Conservation (phyloP, 2,888 invertebrate species). For the Agonopterix subpropinquella region DNA sequence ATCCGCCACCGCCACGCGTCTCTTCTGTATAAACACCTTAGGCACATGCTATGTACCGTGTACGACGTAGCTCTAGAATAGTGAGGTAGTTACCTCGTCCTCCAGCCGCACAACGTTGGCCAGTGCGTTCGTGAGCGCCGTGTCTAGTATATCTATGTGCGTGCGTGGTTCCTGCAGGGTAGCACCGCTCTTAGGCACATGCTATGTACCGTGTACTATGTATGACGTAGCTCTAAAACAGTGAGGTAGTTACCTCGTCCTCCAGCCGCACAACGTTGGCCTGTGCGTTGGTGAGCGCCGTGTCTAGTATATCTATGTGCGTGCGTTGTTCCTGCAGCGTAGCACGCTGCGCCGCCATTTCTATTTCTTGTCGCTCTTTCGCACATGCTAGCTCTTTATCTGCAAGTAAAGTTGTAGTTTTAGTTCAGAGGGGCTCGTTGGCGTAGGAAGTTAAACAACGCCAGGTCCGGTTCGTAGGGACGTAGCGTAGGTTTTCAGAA, state of each 20-base stretch:
- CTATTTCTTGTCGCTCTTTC: slow-evolving; percentile 95
- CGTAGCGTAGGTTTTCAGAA: too few species aligned
- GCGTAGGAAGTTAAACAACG: too few species aligned
- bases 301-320: slow-evolving; percentile 94
- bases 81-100: slow-evolving; percentile 80
- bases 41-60: too few species aligned
- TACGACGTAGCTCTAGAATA: too few species aligned
- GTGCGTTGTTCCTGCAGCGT: slow-evolving; percentile 94
- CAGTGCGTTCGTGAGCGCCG: slow-evolving; percentile 93
- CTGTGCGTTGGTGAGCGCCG: slow-evolving; percentile 93
- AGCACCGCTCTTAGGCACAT: slow-evolving; percentile 91
- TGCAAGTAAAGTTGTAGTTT: slow-evolving; percentile 33
- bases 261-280: slow-evolving; percentile 90
- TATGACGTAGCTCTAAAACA: too few species aligned
- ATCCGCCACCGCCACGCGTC: too few species aligned
- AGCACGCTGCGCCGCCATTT: slow-evolving; percentile 90
- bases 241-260: slow-evolving; percentile 80
- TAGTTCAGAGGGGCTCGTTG: too few species aligned
- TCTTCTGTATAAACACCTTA: too few species aligned
- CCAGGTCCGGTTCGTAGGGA: too few species aligned
- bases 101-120: slow-evolving; percentile 90
- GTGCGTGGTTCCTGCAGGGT: slow-evolving; percentile 94
- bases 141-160: slow-evolving; percentile 94
- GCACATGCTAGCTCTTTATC: slow-evolving; percentile 92
- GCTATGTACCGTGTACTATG: too few species aligned